phyloP scores from a whole-genome alignment of 2,797 vertebrate genomes.

The Hyperoplus immaculatus region DNA sequence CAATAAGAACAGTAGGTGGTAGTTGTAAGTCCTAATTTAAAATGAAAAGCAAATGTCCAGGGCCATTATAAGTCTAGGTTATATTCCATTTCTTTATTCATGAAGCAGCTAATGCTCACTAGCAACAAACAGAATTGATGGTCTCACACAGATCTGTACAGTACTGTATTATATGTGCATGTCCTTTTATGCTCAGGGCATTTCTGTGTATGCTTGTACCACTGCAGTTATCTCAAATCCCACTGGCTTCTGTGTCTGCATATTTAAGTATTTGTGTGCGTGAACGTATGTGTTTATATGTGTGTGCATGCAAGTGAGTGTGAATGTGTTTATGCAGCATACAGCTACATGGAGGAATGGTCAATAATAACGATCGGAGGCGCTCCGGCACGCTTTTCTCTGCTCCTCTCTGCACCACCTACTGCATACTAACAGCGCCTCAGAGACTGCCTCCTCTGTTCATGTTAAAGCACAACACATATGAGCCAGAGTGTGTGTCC shows the following conservation, averaged over 20 bases:
- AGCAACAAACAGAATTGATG: slow-evolving; percentile 37
- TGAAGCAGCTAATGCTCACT: slow-evolving; percentile 6
- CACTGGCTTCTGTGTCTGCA: slow-evolving; percentile 42
- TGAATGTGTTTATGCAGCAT: slow-evolving; percentile 67
- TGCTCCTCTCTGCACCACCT: slow-evolving; percentile 70
- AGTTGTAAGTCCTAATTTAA: not conserved
- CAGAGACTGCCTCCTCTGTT: slow-evolving; percentile 67
- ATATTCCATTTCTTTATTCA: slow-evolving; percentile 10
- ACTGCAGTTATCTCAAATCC: slow-evolving; percentile 54
- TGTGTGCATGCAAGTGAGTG: slow-evolving; percentile 40
- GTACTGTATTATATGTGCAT: slow-evolving; percentile 21
- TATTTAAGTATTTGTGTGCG: slow-evolving; percentile 45
- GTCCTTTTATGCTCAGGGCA: slow-evolving; percentile 61
- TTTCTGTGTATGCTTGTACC: slow-evolving; percentile 36
- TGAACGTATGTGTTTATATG: slow-evolving; percentile 21
- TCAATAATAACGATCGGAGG: slow-evolving; percentile 84
- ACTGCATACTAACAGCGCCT: slow-evolving; percentile 77
- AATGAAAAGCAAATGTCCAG: not conserved
- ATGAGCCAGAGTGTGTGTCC: slow-evolving; percentile 44
- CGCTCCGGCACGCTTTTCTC: slow-evolving; percentile 68
- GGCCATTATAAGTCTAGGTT: slow-evolving; percentile 3
- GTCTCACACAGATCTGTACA: slow-evolving; percentile 35
- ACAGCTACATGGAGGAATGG: slow-evolving; percentile 67
- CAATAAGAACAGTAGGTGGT: not conserved
- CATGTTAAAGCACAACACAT: slow-evolving; percentile 24